Conservation (phyloP, 1,140 invertebrate species). For the Drosophila sucinea region DNA sequence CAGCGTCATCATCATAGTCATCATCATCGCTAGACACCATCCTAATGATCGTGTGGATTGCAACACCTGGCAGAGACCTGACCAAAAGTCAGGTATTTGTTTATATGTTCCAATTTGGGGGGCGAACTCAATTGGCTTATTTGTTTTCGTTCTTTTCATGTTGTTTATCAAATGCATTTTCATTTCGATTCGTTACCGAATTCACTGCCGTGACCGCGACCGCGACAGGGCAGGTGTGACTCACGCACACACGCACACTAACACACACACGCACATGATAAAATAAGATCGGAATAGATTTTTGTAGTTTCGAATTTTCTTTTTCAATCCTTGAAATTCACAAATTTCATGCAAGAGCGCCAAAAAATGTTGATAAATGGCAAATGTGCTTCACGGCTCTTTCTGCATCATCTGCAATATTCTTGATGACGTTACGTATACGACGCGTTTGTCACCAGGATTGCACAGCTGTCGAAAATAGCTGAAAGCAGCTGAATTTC, state of each 20-base stretch:
- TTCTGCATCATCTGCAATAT: slow-evolving; percentile 26
- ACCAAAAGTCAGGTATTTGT: slow-evolving; percentile 51
- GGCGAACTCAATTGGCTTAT: slow-evolving; percentile 32
- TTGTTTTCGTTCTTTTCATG: slow-evolving; percentile 33
- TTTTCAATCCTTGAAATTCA: slow-evolving; percentile 40
- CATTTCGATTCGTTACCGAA: slow-evolving; percentile 45
- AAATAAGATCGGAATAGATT: background rate
- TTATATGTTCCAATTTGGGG: slow-evolving; percentile 46
- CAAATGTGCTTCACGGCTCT: slow-evolving; percentile 37
- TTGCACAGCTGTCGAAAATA: slow-evolving; percentile 70
- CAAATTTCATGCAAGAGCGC: slow-evolving; percentile 48
- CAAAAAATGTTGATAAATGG: slow-evolving; percentile 32
- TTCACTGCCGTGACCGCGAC: slow-evolving; percentile 66
- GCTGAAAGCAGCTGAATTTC: slow-evolving; percentile 37
- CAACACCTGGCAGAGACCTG: slow-evolving; percentile 32
- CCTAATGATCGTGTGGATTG: slow-evolving; percentile 13
- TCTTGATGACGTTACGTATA: slow-evolving; percentile 55
- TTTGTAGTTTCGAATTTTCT: slow-evolving; percentile 24
- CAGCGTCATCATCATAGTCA: background rate
- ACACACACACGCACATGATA: slow-evolving; percentile 30
- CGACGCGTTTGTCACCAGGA: slow-evolving; percentile 53
- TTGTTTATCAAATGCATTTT: slow-evolving; percentile 56
- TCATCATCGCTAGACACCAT: background rate
- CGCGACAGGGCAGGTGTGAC: slow-evolving; percentile 52
- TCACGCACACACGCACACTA: slow-evolving; percentile 40